These are phyloP conservation scores for Patella depressa DNA, from an alignment of 2,888 invertebrate species.

Conservation along the genomic window DNA sequence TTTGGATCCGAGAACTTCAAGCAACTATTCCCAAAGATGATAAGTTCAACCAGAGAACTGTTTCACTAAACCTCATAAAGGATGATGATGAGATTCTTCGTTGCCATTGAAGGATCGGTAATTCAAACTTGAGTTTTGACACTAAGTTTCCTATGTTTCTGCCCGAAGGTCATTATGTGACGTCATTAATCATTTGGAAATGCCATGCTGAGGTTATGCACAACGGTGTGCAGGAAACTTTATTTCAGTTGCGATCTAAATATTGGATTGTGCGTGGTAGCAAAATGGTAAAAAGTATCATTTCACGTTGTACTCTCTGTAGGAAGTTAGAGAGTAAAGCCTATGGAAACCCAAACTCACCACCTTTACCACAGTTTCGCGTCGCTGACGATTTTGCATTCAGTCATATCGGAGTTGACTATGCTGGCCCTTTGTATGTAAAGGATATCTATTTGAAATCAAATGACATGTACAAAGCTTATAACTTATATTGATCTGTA, in stretches of 20 bases:
- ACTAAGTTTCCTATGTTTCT: neutral
- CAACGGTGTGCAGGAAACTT: slow-evolving; percentile 8
- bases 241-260: slow-evolving; percentile 1
- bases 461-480: too few relatives aligned
- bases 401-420: too few relatives aligned
- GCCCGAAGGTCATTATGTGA: neutral
- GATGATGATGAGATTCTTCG: neutral
- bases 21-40: neutral
- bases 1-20: neutral
- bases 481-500: too few relatives aligned
- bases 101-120: neutral
- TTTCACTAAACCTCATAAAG: neutral
- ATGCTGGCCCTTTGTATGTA: too few relatives aligned
- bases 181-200: neutral
- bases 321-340: neutral
- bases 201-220: neutral
- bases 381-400: neutral
- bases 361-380: neutral
- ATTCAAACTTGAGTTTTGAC: neutral
- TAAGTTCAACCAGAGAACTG: neutral
- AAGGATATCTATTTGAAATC: too few relatives aligned
- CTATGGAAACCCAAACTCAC: neutral
- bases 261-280: neutral
- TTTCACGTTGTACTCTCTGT: neutral
- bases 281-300: neutral